Base-by-base conservation (phyloP, 2,888 invertebrate genomes). In the Myathropa florea region DNA sequence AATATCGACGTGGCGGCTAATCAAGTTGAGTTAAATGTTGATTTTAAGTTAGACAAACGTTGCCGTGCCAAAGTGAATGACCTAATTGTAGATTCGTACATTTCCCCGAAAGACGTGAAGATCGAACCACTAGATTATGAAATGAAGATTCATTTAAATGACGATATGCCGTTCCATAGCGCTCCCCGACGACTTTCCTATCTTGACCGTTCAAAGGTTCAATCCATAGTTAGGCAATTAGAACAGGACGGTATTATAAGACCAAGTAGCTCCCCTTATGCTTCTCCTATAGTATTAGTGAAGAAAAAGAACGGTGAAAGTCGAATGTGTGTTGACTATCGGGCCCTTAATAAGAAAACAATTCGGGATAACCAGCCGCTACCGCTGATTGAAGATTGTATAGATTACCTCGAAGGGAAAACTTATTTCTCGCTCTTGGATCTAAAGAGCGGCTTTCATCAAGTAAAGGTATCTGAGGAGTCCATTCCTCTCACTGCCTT, bases 331-430 rank as follows among this genome's bases (percentile, higher is more conserved):
- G 65, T 26, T 46, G 36, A 36, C 10, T 36, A 36, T 14, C 12
- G 14, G 10, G 14, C 10, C 33, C 30, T 30, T 30, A 53, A 65
- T 26, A 65, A 26, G n/a, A 39, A 24, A 24, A 65, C 26, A 24
- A 18, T 65, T 12, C 39, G 53, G 18, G 65, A 36, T 26, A 65
- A 53, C 26, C 46, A 53, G 9, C 65, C 53, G 12, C 9, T 46
- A 23, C 64, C 64, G 21, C 64, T 64, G 7, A 46, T 53, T 4
- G 65, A 65, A n/a, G 65, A 65, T 26, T 65, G 53, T 12, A 23
- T 65, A 24, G 65, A 65, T 4, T 64, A 53, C n/a, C 18, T 63
- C 6, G 10, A 10, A 9, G 21, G 18, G 21, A 65, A 65, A 21
- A 33, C 21, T 18, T 63, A 61, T 18, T 33, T 61, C 24, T 21